phyloP scores from a whole-genome alignment of 23 tunicate genomes.

The Trididemnum nubilum region DNA sequence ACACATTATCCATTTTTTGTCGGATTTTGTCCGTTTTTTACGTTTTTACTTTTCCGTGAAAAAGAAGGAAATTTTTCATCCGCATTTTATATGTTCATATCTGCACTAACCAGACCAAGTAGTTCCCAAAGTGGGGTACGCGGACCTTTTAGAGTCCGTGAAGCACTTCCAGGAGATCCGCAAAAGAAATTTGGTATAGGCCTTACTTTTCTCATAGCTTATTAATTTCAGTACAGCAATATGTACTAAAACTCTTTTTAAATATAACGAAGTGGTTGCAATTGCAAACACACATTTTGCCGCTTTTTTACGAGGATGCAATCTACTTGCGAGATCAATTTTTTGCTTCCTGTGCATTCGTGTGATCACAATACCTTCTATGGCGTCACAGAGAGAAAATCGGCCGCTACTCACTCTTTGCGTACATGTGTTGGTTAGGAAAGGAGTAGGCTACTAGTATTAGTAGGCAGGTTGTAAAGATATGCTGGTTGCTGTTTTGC shows the following conservation, averaged over 20 bases:
- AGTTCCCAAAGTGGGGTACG: neutral
- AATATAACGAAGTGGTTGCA: neutral
- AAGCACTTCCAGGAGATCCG: neutral
- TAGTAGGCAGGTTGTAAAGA: neutral
- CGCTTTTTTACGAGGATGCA: neutral
- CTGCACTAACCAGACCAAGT: too few relatives aligned
- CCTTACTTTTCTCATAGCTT: neutral
- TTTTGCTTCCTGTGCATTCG: neutral
- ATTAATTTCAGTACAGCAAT: neutral
- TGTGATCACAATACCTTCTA: neutral
- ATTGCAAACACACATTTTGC: neutral
- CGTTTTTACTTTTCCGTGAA: too few relatives aligned
- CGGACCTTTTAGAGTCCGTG: neutral
- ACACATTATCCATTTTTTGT: too few relatives aligned
- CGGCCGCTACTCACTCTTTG: neutral
- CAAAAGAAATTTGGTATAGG: neutral
- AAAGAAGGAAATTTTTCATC: too few relatives aligned
- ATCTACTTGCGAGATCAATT: neutral
- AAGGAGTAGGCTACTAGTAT: neutral
- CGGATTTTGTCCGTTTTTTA: too few relatives aligned
- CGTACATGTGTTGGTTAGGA: neutral
- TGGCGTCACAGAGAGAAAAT: neutral
- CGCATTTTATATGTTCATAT: too few relatives aligned
- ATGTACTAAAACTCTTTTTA: neutral
- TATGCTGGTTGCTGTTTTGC: neutral